A percentile compares a stretch with the other conserved stretches of the same genome.
phyloP scores from a whole-genome alignment of 2,113 vertebrate genomes.

The Pseudorhombus dupliciocellatus region DNA sequence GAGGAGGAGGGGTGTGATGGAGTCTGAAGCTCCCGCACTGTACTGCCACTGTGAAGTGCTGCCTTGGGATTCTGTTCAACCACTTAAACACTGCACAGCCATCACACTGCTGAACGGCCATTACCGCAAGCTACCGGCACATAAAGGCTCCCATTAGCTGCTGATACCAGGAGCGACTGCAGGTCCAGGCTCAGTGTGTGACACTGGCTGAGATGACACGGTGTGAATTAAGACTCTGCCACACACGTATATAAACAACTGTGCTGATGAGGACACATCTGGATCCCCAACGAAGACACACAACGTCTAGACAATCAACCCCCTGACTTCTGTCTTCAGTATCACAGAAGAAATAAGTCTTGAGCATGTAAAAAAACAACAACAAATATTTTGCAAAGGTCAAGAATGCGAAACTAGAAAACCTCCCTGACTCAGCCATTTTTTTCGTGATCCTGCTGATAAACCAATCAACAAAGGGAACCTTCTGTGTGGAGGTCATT shows the following conservation, averaged over 20 bases:
- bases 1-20: slow-evolving; percentile 11
- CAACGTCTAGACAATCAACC: no score
- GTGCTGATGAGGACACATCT: no score
- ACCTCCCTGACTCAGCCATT: background rate
- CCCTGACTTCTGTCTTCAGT: no score
- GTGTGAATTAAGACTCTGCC: background rate
- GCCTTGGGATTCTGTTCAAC: slow-evolving; percentile 9
- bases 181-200: background rate
- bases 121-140: background rate
- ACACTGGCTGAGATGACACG: no score
- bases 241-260: no score
- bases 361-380: background rate
- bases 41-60: slow-evolving; percentile 1
- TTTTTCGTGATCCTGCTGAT: background rate
- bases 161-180: background rate
- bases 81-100: slow-evolving; percentile 17
- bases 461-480: no score
- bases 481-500: no score
- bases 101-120: slow-evolving; percentile 23
- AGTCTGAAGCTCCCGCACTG: slow-evolving; percentile 6
- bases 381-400: background rate
- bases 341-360: no score
- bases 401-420: no score
- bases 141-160: background rate
- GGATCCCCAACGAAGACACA: no score